These are phyloP conservation scores for Stictocephala bisonia DNA, from an alignment of 2,888 invertebrate genomes.

Conservation along the genomic window DNA sequence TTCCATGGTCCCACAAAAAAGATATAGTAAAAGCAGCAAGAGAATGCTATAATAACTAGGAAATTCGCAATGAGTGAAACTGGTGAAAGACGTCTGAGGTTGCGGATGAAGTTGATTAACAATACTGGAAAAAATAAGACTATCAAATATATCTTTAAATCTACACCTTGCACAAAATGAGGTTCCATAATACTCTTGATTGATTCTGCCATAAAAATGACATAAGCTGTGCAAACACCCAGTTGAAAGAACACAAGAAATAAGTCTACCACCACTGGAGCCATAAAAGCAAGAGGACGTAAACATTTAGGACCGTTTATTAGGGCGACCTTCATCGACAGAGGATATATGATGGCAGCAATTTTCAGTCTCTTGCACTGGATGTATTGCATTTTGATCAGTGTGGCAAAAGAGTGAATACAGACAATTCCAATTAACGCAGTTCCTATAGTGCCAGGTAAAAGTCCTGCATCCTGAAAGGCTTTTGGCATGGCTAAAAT, in stretches of 20 bases:
- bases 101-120: background rate
- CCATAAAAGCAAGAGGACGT: background rate
- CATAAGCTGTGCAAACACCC: background rate
- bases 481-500: background rate
- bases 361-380: background rate
- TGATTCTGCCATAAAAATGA: background rate
- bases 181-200: background rate
- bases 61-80: background rate
- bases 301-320: background rate
- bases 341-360: background rate
- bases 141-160: background rate
- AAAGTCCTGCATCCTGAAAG: background rate
- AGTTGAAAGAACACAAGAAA: background rate
- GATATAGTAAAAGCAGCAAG: background rate
- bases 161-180: background rate
- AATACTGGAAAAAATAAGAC: background rate
- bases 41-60: background rate
- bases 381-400: constrained; percentile 3
- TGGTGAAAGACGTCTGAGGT: background rate
- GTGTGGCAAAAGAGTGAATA: background rate
- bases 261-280: background rate
- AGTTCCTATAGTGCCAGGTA: background rate
- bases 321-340: background rate
- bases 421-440: background rate
- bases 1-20: background rate